Percentiles rank a stretch among this genome's conserved stretches.
Evolutionary conservation across 1,140 invertebrate species (phyloP).

Genomic region (Hypsibius dujardini): DNA sequence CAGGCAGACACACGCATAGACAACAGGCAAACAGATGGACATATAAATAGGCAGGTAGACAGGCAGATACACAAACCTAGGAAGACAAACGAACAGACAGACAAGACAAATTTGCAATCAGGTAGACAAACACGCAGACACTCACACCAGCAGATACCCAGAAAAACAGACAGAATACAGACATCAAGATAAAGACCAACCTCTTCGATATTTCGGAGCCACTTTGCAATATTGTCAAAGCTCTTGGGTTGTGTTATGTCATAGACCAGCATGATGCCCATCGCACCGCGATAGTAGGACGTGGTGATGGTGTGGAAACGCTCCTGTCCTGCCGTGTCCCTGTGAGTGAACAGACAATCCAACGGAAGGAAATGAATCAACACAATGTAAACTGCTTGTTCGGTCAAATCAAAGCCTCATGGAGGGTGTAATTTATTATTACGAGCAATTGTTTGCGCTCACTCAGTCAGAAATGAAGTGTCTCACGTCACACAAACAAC

Average conservation of each 20-base stretch:
- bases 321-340: constrained; percentile 82
- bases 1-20: too few relatives aligned
- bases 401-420: too few relatives aligned
- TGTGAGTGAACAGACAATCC: constrained; percentile 30
- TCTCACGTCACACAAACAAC: too few relatives aligned
- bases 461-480: too few relatives aligned
- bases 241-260: constrained; percentile 95
- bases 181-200: constrained; percentile 29
- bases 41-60: too few relatives aligned
- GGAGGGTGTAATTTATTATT: too few relatives aligned
- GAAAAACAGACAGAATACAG: neutral
- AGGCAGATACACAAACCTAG: neutral
- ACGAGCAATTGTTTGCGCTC: too few relatives aligned
- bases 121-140: neutral
- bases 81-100: neutral
- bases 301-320: constrained; percentile 93
- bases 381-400: too few relatives aligned
- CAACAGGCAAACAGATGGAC: too few relatives aligned
- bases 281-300: constrained; percentile 87
- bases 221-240: constrained; percentile 96
- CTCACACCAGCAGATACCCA: neutral
- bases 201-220: constrained; percentile 94
- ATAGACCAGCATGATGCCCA: constrained; percentile 97
- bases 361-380: too few relatives aligned
- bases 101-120: too few relatives aligned